phyloP scores from a whole-genome alignment of 2,113 vertebrate species.

The Cephalopterus ornatus region DNA sequence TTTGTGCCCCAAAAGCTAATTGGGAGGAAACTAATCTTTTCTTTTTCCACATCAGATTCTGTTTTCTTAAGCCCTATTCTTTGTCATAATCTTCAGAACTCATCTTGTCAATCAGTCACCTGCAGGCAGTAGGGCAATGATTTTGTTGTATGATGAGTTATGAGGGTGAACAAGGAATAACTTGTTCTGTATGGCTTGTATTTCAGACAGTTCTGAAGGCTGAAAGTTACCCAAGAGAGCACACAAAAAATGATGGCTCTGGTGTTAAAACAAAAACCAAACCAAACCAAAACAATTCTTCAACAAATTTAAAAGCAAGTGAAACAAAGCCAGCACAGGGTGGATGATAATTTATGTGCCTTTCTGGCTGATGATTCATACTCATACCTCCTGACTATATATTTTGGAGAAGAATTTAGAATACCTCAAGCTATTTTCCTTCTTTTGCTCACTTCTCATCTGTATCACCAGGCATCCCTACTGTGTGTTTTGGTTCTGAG shows the following conservation, averaged over 20 bases:
- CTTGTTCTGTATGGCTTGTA: neutral
- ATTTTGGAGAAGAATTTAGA: slow-evolving; percentile 53
- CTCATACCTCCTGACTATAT: neutral
- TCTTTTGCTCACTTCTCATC: slow-evolving; percentile 39
- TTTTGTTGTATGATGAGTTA: neutral
- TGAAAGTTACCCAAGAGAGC: neutral
- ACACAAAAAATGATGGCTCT: neutral
- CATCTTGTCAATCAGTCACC: neutral
- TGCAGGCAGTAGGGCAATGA: neutral
- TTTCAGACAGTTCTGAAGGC: neutral
- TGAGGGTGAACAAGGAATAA: neutral
- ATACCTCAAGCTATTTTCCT: slow-evolving; percentile 10
- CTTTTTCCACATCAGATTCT: neutral
- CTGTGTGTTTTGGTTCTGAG: slow-evolving; percentile 6
- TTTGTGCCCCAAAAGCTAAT: neutral
- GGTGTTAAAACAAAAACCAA: neutral
- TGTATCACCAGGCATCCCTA: slow-evolving; percentile 8
- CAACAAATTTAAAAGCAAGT: neutral
- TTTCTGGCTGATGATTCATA: slow-evolving; percentile 3
- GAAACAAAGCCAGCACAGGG: neutral
- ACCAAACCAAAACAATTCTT: neutral
- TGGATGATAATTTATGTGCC: neutral
- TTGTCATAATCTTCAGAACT: neutral
- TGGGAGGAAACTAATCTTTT: neutral
- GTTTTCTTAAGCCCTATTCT: neutral